Base-by-base conservation (phyloP, 2,888 invertebrate genomes). In the Sarcophaga caerulescens region DNA sequence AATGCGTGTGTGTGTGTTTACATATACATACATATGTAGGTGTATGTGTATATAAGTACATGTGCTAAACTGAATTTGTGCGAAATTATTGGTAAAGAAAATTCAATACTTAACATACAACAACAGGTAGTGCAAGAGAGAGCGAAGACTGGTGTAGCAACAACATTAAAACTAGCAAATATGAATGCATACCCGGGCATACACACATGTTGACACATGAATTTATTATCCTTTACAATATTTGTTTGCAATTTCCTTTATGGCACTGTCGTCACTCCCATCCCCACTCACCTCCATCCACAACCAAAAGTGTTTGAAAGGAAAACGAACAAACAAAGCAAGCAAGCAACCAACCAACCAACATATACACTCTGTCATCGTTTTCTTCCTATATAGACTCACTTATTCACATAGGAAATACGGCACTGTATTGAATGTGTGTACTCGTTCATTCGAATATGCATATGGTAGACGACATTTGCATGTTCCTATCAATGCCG, bases 201-300 rank as follows among this genome's bases (percentile, higher is more conserved):
- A 70, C 60, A 80, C 65, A 65, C 76, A 81, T 81, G 83, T 74
- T 83, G 83, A 86, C 83, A 83, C 52, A 74, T 83, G 73, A 82
- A 85, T 83, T 77, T 86, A 83, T 85, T 85, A 78, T 82, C 82
- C 82, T 77, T 77, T 82, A 82, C 71, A 82, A 82, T 80, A 73
- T 85, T 80, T 73, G 76, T 83, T 83, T 84, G 85, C 73, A 86
- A 86, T 86, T 86, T 86, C 85, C 85, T 86, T 74, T 86, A 77
- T 69, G 80, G 73, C 35, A 35, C 77, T 80, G 47, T 47, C 3
- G 47, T 47, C 14, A 47, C 14, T 14, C 1, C 4, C 35, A 1
- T 35, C 6, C 35, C 35, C 35, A 6, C 35, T 35, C 35, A 35
- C 35, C 35, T 6, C 0, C 35, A 35, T 10, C 8, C 35, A 35